Evolutionary conservation across 2,888 invertebrate species (phyloP).

Genomic region (Acleris cristana): DNA sequence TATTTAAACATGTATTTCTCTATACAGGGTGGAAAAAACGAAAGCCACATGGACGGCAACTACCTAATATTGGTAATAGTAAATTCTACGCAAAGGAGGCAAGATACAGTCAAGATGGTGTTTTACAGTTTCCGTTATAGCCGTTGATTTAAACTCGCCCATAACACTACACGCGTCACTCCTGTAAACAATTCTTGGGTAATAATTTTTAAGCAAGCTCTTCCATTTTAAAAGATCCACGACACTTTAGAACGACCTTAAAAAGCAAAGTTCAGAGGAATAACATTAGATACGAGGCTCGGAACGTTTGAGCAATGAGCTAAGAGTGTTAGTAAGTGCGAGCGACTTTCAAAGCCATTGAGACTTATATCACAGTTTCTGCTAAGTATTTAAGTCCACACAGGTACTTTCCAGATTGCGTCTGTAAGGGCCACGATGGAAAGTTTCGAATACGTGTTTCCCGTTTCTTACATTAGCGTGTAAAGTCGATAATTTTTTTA

Average conservation of each 20-base stretch:
- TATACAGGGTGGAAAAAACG: too few species aligned
- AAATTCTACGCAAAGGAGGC: too few species aligned
- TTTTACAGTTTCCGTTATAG: too few species aligned
- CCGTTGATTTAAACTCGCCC: too few species aligned
- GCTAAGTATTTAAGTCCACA: constrained; percentile 20
- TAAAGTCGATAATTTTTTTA: too few species aligned
- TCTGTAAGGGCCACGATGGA: not conserved
- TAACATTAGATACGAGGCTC: constrained; percentile 7
- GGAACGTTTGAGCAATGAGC: constrained; percentile 2
- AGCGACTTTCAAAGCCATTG: constrained; percentile 18
- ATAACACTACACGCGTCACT: too few species aligned
- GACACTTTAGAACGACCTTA: constrained; percentile 43
- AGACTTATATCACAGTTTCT: constrained; percentile 14
- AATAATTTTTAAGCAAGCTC: constrained; percentile 33
- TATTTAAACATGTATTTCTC: too few species aligned
- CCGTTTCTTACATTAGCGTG: not conserved
- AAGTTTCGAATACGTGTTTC: not conserved
- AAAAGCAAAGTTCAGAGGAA: constrained; percentile 47
- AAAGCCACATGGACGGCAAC: too few species aligned
- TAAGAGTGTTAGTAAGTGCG: constrained; percentile 13
- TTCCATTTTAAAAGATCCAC: constrained; percentile 48
- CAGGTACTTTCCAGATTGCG: constrained; percentile 7
- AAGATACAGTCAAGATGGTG: too few species aligned
- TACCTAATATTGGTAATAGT: too few species aligned
- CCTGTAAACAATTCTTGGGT: too few species aligned